A percentile compares a stretch with the other conserved stretches of the same genome.
Conservation (phyloP, 1,140 invertebrate genomes). For the Elymnias hypermnestra region DNA sequence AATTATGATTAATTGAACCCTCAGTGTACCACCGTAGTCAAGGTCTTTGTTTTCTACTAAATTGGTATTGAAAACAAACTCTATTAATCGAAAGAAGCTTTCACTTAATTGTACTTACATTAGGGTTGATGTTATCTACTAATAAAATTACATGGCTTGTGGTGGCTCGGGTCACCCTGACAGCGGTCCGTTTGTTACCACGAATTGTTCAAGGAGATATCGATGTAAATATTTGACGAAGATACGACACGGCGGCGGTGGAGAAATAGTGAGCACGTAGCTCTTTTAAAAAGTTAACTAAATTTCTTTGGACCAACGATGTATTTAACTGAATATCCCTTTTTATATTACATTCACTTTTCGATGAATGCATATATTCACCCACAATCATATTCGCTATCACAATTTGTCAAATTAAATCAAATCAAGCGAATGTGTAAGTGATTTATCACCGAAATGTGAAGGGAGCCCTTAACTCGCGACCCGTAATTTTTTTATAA, state of each 20-base stretch:
- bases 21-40: conserved; percentile 11
- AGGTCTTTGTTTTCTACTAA: conserved; percentile 26
- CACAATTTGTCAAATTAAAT: too few species aligned
- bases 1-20: conserved; percentile 19
- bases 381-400: too few species aligned
- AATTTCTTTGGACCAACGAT: conserved; percentile 12
- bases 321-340: conserved; percentile 35
- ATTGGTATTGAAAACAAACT: conserved; percentile 41
- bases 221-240: conserved; percentile 6
- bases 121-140: conserved; percentile 18
- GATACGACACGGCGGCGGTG: conserved; percentile 25
- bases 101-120: conserved; percentile 54
- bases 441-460: conserved; percentile 17
- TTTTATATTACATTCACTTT: conserved; percentile 24
- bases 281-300: conserved; percentile 5
- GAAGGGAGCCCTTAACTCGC: conserved; percentile 20
- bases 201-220: conserved; percentile 1
- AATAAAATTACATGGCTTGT: conserved; percentile 26
- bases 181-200: conserved; percentile 14
- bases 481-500: conserved; percentile 16
- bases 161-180: conserved; percentile 36
- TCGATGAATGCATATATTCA: conserved; percentile 10
- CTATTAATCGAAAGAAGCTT: conserved; percentile 49
- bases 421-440: too few species aligned
- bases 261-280: conserved; percentile 14